These are phyloP conservation scores for Laterallus jamaicensis DNA, from an alignment of 2,113 vertebrate species.

Conservation along the genomic window DNA sequence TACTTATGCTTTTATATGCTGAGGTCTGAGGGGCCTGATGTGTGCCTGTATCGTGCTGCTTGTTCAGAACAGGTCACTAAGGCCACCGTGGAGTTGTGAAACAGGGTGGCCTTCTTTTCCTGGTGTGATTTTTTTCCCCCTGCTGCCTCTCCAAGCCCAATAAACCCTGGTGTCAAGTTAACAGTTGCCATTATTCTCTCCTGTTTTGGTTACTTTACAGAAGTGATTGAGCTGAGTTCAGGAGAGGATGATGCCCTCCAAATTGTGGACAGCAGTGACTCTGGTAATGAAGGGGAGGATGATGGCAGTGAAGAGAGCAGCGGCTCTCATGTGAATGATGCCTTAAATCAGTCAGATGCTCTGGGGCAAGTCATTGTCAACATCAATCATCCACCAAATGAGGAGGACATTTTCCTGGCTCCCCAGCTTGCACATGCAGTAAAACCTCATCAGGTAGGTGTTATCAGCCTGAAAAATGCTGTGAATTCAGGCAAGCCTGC, in stretches of 20 bases:
- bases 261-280: constrained; percentile 91
- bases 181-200: background rate
- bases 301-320: constrained; percentile 89
- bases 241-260: constrained; percentile 93
- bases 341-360: constrained; percentile 89
- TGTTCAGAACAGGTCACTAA: background rate
- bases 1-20: background rate
- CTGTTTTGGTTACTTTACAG: constrained; percentile 67
- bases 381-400: constrained; percentile 95
- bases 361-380: constrained; percentile 94
- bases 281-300: constrained; percentile 87
- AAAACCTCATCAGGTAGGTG: constrained; percentile 95
- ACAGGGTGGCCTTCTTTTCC: background rate
- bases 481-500: background rate
- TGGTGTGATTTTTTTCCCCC: background rate
- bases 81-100: background rate
- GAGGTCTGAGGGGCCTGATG: background rate
- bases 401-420: constrained; percentile 92
- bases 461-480: background rate
- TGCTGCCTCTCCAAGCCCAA: background rate
- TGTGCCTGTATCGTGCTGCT: background rate
- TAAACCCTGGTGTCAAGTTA: background rate
- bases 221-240: constrained; percentile 97
- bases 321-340: constrained; percentile 93
- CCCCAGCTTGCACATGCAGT: constrained; percentile 94